Evolutionary conservation across 2,113 vertebrate genomes (phyloP).

Genomic region (Bujurquina vittata): DNA sequence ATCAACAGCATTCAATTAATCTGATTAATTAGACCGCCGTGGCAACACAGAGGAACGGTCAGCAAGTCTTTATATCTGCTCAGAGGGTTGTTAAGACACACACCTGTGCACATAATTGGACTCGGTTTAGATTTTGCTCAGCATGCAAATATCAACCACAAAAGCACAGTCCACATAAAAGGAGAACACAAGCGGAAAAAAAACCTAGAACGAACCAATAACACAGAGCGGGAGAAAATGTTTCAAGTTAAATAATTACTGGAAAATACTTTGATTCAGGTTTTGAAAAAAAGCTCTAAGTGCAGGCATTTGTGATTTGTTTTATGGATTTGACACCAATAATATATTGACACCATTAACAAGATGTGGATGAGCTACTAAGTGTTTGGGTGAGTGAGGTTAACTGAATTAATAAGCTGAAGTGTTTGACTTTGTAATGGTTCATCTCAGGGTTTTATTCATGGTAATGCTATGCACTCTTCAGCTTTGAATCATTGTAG

Average conservation of each 20-base stretch:
- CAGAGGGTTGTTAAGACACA: slow-evolving; percentile 12
- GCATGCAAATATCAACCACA: slow-evolving; percentile 7
- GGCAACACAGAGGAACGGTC: slow-evolving; percentile 23
- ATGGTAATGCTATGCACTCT: neutral
- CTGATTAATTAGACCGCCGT: slow-evolving; percentile 51
- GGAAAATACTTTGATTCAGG: neutral
- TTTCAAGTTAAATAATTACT: neutral
- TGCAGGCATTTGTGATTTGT: neutral
- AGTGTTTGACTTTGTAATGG: slow-evolving; percentile 4
- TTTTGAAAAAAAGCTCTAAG: neutral
- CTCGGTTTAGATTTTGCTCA: slow-evolving; percentile 18
- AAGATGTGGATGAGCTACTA: neutral
- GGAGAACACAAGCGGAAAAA: neutral
- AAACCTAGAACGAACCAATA: neutral
- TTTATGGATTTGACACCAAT: slow-evolving; percentile 10
- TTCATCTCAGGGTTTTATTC: neutral
- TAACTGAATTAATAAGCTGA: slow-evolving; percentile 19
- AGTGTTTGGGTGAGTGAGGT: slow-evolving; percentile 2
- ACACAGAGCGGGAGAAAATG: neutral
- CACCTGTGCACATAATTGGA: slow-evolving; percentile 27
- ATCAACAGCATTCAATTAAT: slow-evolving; percentile 57
- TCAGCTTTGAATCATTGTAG: neutral
- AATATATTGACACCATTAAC: neutral
- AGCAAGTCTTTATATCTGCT: slow-evolving; percentile 24
- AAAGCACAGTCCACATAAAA: neutral